phyloP scores from a whole-genome alignment of 1,140 invertebrate genomes.

The Pseudachorutes palmiensis region DNA sequence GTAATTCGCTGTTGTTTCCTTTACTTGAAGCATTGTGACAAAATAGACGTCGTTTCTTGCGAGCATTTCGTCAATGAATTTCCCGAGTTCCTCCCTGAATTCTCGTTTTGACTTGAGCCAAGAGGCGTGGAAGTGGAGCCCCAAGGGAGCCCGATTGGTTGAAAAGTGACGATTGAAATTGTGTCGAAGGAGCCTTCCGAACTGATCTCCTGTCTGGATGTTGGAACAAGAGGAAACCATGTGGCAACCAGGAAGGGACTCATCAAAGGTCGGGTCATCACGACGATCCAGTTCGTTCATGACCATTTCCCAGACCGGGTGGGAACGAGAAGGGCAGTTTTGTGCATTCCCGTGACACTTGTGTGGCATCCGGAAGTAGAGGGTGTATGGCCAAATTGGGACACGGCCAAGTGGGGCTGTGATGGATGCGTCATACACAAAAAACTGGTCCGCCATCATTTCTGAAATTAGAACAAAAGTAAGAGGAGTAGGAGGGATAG shows the following conservation, averaged over 20 bases:
- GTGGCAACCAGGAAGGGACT: constrained; percentile 61
- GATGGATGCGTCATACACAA: constrained; percentile 88
- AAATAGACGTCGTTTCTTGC: constrained; percentile 87
- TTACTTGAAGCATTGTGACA: constrained; percentile 76
- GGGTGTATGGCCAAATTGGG: constrained; percentile 90
- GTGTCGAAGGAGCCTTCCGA: constrained; percentile 71
- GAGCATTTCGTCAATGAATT: constrained; percentile 89
- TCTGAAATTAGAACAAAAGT: not conserved
- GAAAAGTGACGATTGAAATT: constrained; percentile 90
- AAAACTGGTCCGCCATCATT: constrained; percentile 56
- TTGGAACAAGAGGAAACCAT: constrained; percentile 79
- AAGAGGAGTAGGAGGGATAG: too few species aligned
- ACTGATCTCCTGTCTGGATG: constrained; percentile 79
- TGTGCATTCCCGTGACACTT: constrained; percentile 88
- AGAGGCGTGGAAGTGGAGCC: constrained; percentile 88
- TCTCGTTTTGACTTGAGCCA: constrained; percentile 92
- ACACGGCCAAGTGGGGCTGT: constrained; percentile 78
- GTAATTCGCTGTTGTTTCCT: not conserved
- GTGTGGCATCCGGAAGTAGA: constrained; percentile 76
- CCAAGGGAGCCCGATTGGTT: constrained; percentile 85
- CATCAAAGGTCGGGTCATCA: constrained; percentile 83
- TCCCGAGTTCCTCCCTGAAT: constrained; percentile 81
- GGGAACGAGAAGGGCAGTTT: constrained; percentile 79
- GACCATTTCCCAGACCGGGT: constrained; percentile 91
- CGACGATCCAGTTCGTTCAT: constrained; percentile 89